Percentiles rank a stretch among this genome's conserved stretches.
phyloP scores from a whole-genome alignment of 2,888 invertebrate species.

The Magallana nippona region DNA sequence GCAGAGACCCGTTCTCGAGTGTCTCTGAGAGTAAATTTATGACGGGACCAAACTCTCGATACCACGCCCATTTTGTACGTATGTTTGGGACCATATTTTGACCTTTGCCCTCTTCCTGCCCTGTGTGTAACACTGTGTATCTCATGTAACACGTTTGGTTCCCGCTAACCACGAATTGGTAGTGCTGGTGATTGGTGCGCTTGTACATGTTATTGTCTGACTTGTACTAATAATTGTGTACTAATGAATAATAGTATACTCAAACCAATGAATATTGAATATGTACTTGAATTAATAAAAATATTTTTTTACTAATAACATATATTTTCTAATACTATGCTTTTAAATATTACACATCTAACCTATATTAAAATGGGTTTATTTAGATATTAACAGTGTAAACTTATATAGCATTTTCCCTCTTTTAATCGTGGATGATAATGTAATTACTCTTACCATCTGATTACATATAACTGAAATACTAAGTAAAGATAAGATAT shows the following conservation, averaged over 20 bases:
- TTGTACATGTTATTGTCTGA: neutral
- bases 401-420: too few relatives aligned
- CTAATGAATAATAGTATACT: too few relatives aligned
- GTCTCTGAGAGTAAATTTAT: constrained; percentile 38
- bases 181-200: neutral
- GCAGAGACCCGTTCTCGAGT: constrained; percentile 1
- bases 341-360: neutral
- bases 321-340: neutral
- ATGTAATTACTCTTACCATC: too few relatives aligned
- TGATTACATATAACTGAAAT: too few relatives aligned
- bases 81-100: neutral
- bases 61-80: constrained; percentile 47
- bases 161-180: neutral
- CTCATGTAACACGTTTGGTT: neutral
- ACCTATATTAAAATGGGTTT: too few relatives aligned
- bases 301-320: too few relatives aligned
- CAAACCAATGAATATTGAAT: too few relatives aligned
- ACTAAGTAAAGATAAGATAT: too few relatives aligned
- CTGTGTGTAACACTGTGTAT: constrained; percentile 4
- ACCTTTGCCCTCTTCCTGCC: neutral
- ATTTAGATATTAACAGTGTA: too few relatives aligned
- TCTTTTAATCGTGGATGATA: too few relatives aligned
- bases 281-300: too few relatives aligned
- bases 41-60: constrained; percentile 22
- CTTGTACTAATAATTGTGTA: neutral